A percentile compares a stretch with the other conserved stretches of the same genome.
These are phyloP conservation scores for Momotus momota DNA, from an alignment of 2,797 vertebrate species.

Conservation along the genomic window DNA sequence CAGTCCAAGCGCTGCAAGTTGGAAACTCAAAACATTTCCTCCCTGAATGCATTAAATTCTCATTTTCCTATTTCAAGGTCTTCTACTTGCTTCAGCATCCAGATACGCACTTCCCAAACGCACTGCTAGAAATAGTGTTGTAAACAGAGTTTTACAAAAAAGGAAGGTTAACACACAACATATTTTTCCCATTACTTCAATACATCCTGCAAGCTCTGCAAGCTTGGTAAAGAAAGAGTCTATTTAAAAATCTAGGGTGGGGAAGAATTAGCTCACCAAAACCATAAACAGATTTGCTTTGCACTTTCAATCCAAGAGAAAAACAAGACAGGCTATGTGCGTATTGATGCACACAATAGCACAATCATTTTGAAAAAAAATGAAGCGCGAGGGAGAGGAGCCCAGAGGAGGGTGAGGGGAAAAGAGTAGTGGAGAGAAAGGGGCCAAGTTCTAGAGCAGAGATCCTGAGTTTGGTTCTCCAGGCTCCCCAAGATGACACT, in stretches of 20 bases:
- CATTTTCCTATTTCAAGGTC: slow-evolving; percentile 13
- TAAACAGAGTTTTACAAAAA: slow-evolving; percentile 36
- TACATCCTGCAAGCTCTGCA: slow-evolving; percentile 30
- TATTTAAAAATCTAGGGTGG: slow-evolving; percentile 62
- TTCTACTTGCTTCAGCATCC: background rate
- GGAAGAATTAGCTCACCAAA: slow-evolving; percentile 71
- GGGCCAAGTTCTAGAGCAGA: background rate
- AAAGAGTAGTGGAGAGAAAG: background rate
- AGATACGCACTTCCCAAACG: background rate
- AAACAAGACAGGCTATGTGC: slow-evolving; percentile 47
- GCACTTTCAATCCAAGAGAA: slow-evolving; percentile 55
- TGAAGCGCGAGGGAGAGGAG: slow-evolving; percentile 9
- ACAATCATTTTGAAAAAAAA: slow-evolving; percentile 42
- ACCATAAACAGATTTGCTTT: slow-evolving; percentile 70
- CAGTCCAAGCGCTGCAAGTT: background rate
- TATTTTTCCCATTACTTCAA: slow-evolving; percentile 61
- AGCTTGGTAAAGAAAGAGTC: slow-evolving; percentile 46
- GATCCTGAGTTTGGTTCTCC: background rate
- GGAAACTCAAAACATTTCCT: slow-evolving; percentile 15
- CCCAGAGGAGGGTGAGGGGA: background rate
- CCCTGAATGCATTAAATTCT: background rate
- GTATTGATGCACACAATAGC: slow-evolving; percentile 49
- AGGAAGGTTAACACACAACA: slow-evolving; percentile 33
- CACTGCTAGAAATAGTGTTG: slow-evolving; percentile 10
- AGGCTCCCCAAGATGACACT: background rate